Evolutionary conservation across 2,113 vertebrate species (phyloP).

Genomic region (Tyrannus savana): DNA sequence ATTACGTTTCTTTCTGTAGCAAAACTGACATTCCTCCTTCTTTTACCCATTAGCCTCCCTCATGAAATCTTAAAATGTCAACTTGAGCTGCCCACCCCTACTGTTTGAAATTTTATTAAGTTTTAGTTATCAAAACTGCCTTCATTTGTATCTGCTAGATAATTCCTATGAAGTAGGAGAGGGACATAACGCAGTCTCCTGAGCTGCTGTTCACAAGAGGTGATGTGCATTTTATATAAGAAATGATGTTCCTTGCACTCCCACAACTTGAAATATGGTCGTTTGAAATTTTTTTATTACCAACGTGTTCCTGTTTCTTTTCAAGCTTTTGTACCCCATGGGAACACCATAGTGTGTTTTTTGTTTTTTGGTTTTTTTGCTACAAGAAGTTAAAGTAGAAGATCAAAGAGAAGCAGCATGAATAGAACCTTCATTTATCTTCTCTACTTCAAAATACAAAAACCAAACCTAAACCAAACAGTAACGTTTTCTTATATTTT

Average conservation of each 20-base stretch:
- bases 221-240: neutral
- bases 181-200: neutral
- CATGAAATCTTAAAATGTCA: neutral
- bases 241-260: neutral
- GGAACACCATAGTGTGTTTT: neutral
- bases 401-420: neutral
- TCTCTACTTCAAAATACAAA: neutral
- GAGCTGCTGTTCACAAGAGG: neutral
- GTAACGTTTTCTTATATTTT: neutral
- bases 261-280: neutral
- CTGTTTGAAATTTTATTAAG: conserved; percentile 2
- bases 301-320: neutral
- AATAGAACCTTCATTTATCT: neutral
- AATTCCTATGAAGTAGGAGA: neutral
- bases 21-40: neutral
- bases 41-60: neutral
- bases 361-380: neutral
- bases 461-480: neutral
- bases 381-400: neutral
- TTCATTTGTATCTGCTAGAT: conserved; percentile 10
- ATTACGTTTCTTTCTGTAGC: neutral
- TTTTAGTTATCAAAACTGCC: conserved; percentile 24
- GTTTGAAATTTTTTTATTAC: neutral
- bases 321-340: neutral
- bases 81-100: neutral